Evolutionary conservation across 2,797 vertebrate genomes (phyloP).

Genomic region (Manis pentadactyla): DNA sequence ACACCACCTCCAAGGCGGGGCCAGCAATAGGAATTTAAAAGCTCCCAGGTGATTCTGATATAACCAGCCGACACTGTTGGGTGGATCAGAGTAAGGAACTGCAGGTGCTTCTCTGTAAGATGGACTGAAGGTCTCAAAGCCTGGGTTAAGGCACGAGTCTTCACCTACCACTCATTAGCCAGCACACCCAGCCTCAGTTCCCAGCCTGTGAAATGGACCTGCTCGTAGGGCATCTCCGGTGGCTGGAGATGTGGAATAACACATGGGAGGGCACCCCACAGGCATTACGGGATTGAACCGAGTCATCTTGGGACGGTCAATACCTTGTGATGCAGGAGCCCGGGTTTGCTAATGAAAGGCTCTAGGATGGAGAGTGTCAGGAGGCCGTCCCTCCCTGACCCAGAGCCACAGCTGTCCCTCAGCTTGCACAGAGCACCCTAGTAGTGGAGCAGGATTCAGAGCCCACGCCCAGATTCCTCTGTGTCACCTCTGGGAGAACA

Average conservation of each 20-base stretch:
- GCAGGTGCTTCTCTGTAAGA: background rate
- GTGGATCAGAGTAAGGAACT: background rate
- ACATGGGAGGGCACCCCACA: background rate
- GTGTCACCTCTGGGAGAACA: background rate
- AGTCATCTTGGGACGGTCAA: background rate
- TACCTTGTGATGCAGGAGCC: background rate
- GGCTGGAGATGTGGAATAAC: background rate
- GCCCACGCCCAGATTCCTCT: background rate
- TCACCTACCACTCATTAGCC: background rate
- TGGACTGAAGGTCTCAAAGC: background rate
- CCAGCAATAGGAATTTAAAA: background rate
- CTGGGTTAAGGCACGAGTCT: background rate
- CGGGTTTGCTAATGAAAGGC: background rate
- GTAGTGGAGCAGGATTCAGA: rapidly evolving
- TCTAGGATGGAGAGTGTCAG: background rate
- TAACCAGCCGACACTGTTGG: rapidly evolving
- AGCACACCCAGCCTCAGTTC: background rate
- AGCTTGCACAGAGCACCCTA: background rate
- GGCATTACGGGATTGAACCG: background rate
- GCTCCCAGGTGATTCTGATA: background rate
- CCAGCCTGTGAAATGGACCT: background rate
- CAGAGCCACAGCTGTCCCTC: background rate
- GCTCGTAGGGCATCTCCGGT: rapidly evolving
- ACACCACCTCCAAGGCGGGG: too few species aligned
- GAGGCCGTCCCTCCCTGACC: rapidly evolving